Conservation (phyloP, 2,797 vertebrate species). For the Adelosebastes latens region DNA sequence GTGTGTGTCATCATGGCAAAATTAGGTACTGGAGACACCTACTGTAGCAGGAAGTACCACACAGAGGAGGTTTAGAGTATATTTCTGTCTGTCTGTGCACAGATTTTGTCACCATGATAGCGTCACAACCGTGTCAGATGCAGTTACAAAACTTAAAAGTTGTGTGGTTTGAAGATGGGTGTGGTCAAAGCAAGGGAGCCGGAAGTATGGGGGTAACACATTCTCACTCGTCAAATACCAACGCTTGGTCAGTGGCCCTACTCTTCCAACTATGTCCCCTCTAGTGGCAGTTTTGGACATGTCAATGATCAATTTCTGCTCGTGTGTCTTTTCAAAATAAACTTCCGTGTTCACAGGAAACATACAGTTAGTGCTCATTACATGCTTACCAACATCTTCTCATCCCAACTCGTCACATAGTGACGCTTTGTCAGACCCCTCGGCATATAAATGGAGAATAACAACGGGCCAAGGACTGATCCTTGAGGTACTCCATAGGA, state of each 20-base stretch:
- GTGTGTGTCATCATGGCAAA: too few species aligned
- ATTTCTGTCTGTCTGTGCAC: neutral
- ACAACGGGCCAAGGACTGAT: too few species aligned
- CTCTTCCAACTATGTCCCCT: fast-evolving
- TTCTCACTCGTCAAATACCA: neutral
- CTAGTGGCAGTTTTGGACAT: neutral
- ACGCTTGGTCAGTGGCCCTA: neutral
- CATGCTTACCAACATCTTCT: too few species aligned
- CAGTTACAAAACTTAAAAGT: neutral
- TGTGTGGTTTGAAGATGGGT: neutral
- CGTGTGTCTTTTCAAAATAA: neutral
- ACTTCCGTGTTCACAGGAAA: neutral
- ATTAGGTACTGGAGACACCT: neutral
- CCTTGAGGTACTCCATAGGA: too few species aligned
- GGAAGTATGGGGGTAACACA: fast-evolving
- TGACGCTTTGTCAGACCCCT: too few species aligned
- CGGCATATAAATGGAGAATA: too few species aligned
- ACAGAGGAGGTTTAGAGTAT: neutral
- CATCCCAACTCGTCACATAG: too few species aligned
- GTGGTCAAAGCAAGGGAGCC: too few species aligned
- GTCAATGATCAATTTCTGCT: too few species aligned
- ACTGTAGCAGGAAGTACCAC: neutral
- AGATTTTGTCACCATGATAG: neutral
- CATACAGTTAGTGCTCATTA: too few species aligned
- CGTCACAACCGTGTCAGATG: neutral